Percentiles rank a stretch among this genome's conserved stretches.
These are phyloP conservation scores for Glaucomys volans DNA, from an alignment of 2,113 vertebrate genomes.

Conservation along the genomic window DNA sequence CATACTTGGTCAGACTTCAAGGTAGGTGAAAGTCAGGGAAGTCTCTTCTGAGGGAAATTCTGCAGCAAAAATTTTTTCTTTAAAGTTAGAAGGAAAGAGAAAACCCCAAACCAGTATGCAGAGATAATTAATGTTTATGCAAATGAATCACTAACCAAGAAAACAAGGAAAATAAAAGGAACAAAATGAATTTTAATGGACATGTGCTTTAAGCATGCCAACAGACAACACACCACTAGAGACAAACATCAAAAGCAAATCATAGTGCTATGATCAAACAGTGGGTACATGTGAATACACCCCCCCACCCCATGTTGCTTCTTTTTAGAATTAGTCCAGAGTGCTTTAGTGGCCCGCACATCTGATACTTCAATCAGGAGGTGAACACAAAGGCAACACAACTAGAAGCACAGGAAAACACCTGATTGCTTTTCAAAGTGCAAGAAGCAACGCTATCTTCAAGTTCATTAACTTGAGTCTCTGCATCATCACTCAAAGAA, in stretches of 20 bases:
- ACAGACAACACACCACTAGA: slow-evolving; percentile 82
- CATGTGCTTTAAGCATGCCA: slow-evolving; percentile 89
- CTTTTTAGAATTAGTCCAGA: slow-evolving; percentile 85
- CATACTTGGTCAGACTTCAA: slow-evolving; percentile 59
- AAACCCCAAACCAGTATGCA: slow-evolving; percentile 86
- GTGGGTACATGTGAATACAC: slow-evolving; percentile 66
- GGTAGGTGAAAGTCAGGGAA: slow-evolving; percentile 60
- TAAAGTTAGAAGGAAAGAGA: slow-evolving; percentile 86
- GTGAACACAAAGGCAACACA: slow-evolving; percentile 81
- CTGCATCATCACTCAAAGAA: slow-evolving; percentile 75
- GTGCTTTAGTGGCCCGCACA: slow-evolving; percentile 84
- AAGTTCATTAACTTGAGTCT: slow-evolving; percentile 80
- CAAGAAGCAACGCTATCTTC: slow-evolving; percentile 79
- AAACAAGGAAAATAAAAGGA: slow-evolving; percentile 85
- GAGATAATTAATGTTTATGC: slow-evolving; percentile 84
- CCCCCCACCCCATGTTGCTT: slow-evolving; percentile 56
- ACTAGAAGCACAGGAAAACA: slow-evolving; percentile 80
- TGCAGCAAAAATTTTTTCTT: slow-evolving; percentile 86
- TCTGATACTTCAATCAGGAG: slow-evolving; percentile 78
- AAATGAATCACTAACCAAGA: slow-evolving; percentile 83
- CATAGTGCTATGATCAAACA: slow-evolving; percentile 83
- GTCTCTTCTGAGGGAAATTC: slow-evolving; percentile 84
- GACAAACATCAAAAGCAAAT: slow-evolving; percentile 86
- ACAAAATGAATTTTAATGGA: slow-evolving; percentile 88
- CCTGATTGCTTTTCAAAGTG: slow-evolving; percentile 76